Percentiles rank a stretch among this genome's conserved stretches.
Conservation (phyloP, 2,888 invertebrate genomes). For the Sthenelais limicola region DNA sequence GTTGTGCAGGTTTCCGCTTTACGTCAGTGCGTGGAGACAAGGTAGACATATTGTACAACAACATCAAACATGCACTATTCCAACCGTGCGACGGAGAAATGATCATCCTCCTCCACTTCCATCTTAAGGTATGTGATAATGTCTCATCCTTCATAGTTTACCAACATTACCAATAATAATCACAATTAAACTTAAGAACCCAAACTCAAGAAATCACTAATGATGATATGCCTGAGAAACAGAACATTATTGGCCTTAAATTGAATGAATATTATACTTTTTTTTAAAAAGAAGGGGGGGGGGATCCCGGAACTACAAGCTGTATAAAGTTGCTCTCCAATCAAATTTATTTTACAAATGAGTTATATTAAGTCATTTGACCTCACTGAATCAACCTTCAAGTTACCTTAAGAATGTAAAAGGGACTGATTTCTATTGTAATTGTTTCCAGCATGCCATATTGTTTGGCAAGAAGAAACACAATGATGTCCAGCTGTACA, state of each 20-base stretch:
- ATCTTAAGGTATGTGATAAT: conserved; percentile 81
- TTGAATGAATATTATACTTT: too few relatives aligned
- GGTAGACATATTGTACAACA: conserved; percentile 99
- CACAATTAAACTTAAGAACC: too few relatives aligned
- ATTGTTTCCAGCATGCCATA: conserved; percentile 85
- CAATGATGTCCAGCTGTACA: conserved; percentile 98
- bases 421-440: background rate
- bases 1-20: conserved; percentile 79
- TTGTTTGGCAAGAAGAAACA: conserved; percentile 99
- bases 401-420: too few relatives aligned
- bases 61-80: conserved; percentile 99
- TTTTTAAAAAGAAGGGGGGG: too few relatives aligned
- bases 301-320: too few relatives aligned
- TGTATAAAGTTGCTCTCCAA: too few relatives aligned
- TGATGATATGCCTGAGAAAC: too few relatives aligned
- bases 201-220: too few relatives aligned
- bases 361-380: too few relatives aligned
- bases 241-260: too few relatives aligned
- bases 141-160: background rate
- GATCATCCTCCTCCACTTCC: conserved; percentile 99
- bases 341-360: too few relatives aligned
- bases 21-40: conserved; percentile 99
- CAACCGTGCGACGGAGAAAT: conserved; percentile 99
- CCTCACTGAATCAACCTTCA: too few relatives aligned
- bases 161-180: background rate